Base-by-base conservation (phyloP, 2,113 vertebrate species). In the Neogale vison region DNA sequence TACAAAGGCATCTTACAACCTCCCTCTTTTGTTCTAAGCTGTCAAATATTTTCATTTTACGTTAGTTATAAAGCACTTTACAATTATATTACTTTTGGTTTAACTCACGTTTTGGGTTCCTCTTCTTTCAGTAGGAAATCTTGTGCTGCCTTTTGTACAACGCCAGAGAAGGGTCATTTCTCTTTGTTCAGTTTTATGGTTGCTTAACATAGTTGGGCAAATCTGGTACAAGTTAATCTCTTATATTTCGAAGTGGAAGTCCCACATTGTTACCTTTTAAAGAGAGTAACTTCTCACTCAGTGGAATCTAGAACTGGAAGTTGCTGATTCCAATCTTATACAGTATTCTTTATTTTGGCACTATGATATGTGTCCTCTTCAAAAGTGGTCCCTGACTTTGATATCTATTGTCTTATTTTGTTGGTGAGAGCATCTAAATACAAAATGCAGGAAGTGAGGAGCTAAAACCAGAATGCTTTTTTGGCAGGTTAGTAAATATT, bases 31-130 rank as follows among this genome's bases (percentile, higher is more conserved):
- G 5, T 59, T 61, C 3, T n/a, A 42, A 29, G 87, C 74, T 65
- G 26, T 89, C 52, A 82, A 89, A 34, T 90, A 39, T 85, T 91
- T 95, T 95, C 45, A 67, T 82, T 94, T 92, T 90, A 77, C 2
- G 20, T 21, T 82, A 29, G 31, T 34, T 92, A 76, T 61, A 92
- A 86, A 82, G 29, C 18, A 92, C 4, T 3, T 88, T 61, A 45
- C 8, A 59, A 76, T 93, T 47, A 23, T 86, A 31, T 45, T 42
- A n/a, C 63, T 86, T 88, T 87, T 89, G n/a, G 29, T 45, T 88
- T 84, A 84, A n/a, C 31, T 80, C 55, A 74, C 2, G 14, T 86
- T 15, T 67, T 20, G 10, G 20, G 13, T 63, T 81, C 59, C 11
- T 11, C 7, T 77, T 79, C 47, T 45, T 61, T 92, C 50, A 74